Evolutionary conservation across 1,140 invertebrate species (phyloP).

Genomic region (Sinella curviseta): DNA sequence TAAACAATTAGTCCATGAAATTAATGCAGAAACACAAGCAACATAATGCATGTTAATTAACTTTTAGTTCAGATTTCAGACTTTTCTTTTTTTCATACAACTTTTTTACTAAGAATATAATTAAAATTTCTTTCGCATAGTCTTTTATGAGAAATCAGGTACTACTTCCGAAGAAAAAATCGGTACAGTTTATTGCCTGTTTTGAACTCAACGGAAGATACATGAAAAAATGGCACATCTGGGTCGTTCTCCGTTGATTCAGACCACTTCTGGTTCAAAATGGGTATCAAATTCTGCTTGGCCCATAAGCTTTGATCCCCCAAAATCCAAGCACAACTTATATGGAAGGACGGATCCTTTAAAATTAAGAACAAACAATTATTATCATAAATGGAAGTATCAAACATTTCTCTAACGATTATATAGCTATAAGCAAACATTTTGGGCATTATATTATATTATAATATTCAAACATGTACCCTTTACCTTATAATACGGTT

Average conservation of each 20-base stretch:
- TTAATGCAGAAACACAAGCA: no score
- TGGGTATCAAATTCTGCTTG: not conserved
- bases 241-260: not conserved
- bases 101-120: no score
- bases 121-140: no score
- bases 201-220: not conserved
- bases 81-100: no score
- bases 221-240: not conserved
- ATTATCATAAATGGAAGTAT: no score
- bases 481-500: constrained; percentile 66
- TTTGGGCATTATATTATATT: not conserved
- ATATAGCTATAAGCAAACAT: not conserved
- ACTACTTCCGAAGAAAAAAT: no score
- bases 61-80: no score
- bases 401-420: no score
- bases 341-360: constrained; percentile 34
- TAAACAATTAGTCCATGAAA: no score
- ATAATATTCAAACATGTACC: no score
- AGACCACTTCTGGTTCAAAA: constrained; percentile 2
- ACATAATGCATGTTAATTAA: no score
- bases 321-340: constrained; percentile 26
- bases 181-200: constrained; percentile 10
- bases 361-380: constrained; percentile 23
- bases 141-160: no score
- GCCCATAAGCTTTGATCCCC: constrained; percentile 6